These are phyloP conservation scores for Stegodyphus mimosarum DNA, from an alignment of 1,140 invertebrate species.

Conservation along the genomic window DNA sequence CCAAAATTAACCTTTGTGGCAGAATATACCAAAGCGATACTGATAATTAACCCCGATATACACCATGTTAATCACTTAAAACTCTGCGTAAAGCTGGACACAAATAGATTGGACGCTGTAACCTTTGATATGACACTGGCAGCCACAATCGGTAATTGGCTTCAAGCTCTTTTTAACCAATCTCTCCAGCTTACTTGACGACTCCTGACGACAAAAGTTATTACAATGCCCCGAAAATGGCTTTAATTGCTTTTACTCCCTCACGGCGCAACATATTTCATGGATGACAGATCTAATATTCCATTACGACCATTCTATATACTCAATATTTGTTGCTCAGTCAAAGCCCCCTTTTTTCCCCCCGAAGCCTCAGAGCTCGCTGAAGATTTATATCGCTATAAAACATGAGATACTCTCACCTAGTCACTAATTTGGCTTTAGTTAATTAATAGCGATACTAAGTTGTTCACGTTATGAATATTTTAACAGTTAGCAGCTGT, in stretches of 20 bases:
- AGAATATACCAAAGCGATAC: conserved; percentile 1
- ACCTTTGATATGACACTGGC: conserved; percentile 32
- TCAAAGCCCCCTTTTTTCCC: not conserved
- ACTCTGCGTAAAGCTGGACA: not conserved
- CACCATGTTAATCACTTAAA: conserved; percentile 24
- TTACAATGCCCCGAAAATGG: conserved; percentile 15
- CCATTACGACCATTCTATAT: conserved; percentile 3
- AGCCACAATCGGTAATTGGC: conserved; percentile 28
- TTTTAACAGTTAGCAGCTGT: conserved; percentile 4
- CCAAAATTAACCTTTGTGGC: conserved; percentile 37
- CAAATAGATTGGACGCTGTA: conserved; percentile 32
- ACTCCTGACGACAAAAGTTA: conserved; percentile 25
- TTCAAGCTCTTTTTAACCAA: conserved; percentile 12
- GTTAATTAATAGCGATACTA: conserved; percentile 19
- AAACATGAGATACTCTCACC: conserved; percentile 2
- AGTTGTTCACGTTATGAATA: not conserved
- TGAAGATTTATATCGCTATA: conserved; percentile 29
- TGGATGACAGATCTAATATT: conserved; percentile 37
- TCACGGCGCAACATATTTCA: conserved; percentile 24
- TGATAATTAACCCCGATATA: conserved; percentile 33
- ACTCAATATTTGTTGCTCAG: conserved; percentile 18
- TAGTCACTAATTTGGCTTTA: conserved; percentile 23
- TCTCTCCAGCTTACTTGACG: not conserved
- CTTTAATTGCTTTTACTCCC: conserved; percentile 23
- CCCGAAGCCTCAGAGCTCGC: not conserved